Conservation (phyloP, 2,797 vertebrate genomes). For the Helicolenus hilgendorfi region DNA sequence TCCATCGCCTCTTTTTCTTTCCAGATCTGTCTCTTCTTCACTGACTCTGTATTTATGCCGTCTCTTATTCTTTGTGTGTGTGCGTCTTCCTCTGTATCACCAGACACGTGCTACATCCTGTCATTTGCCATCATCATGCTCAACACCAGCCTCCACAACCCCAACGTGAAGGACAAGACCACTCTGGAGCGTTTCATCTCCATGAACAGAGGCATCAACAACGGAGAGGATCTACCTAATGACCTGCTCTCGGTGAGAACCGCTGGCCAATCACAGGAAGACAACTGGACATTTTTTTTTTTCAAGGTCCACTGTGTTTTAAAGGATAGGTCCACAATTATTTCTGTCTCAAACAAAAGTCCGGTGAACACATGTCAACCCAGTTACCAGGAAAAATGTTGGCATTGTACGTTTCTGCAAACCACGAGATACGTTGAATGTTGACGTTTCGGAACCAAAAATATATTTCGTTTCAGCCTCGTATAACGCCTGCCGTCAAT, state of each 20-base stretch:
- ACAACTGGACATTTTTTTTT: neutral
- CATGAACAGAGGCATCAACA: slow-evolving; percentile 96
- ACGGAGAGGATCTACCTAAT: slow-evolving; percentile 91
- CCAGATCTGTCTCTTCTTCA: neutral
- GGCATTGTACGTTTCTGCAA: neutral
- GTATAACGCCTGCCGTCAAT: too few relatives aligned
- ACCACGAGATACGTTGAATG: neutral
- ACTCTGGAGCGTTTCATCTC: slow-evolving; percentile 94
- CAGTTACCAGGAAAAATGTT: neutral
- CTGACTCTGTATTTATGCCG: neutral
- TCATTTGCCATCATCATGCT: slow-evolving; percentile 98
- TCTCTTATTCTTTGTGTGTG: neutral
- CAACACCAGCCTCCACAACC: slow-evolving; percentile 97
- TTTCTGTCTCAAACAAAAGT: neutral
- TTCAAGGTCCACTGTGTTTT: neutral
- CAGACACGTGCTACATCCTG: slow-evolving; percentile 97
- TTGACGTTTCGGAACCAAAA: neutral
- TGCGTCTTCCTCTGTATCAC: neutral
- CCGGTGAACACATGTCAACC: neutral
- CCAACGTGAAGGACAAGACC: slow-evolving; percentile 95
- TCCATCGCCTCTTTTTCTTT: neutral
- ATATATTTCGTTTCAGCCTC: too few relatives aligned
- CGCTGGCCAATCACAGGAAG: neutral
- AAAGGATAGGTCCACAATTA: neutral
- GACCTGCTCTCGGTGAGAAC: slow-evolving; percentile 90